Evolutionary conservation across 23 tunicate genomes (phyloP).

Genomic region (Botrylloides violaceus): DNA sequence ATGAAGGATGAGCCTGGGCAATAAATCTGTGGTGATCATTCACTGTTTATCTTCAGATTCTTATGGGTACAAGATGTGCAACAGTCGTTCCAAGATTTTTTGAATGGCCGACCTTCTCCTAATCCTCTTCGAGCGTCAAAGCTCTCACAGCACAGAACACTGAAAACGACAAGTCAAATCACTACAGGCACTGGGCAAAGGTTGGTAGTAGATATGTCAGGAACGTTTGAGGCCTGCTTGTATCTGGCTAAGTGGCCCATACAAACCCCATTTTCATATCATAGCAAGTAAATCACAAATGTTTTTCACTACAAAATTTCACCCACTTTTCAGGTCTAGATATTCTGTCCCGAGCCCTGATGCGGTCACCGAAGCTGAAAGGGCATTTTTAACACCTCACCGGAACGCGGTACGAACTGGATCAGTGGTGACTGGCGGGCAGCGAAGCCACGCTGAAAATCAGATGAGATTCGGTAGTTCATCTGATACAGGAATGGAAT

Average conservation of each 20-base stretch:
- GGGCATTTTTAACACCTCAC: constrained; percentile 74
- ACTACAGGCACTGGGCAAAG: constrained; percentile 55
- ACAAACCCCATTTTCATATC: no score
- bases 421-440: neutral
- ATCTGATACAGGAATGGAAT: constrained; percentile 32
- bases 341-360: constrained; percentile 60
- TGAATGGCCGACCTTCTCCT: constrained; percentile 83
- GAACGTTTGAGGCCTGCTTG: no score
- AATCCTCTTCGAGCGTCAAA: constrained; percentile 73
- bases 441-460: neutral
- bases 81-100: constrained; percentile 76
- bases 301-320: no score
- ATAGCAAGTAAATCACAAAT: no score
- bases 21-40: no score
- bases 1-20: no score
- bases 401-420: constrained; percentile 8
- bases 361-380: constrained; percentile 75
- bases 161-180: constrained; percentile 9
- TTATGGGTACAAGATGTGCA: constrained; percentile 89
- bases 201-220: no score
- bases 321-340: constrained; percentile 29
- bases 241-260: no score
- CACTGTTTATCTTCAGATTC: constrained; percentile 32
- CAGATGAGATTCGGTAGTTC: constrained; percentile 8
- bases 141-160: constrained; percentile 41